These are phyloP conservation scores for Nyctalus aviator DNA, from an alignment of 2,797 vertebrate species.

Conservation along the genomic window DNA sequence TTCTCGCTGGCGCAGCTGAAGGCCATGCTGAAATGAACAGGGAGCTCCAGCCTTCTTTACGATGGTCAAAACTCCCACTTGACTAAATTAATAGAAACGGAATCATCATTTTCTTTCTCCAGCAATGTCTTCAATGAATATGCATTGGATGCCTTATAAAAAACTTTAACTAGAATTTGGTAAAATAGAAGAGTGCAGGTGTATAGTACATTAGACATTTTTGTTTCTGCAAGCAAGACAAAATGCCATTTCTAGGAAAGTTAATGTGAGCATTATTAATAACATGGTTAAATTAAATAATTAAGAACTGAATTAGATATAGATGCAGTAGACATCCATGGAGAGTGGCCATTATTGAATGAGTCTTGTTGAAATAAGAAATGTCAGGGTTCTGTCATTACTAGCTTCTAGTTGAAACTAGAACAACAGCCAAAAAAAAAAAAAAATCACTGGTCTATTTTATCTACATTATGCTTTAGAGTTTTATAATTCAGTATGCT, in stretches of 20 bases:
- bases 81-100: background rate
- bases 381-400: background rate
- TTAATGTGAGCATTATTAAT: background rate
- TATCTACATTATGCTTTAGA: background rate
- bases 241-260: background rate
- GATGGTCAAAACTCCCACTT: background rate
- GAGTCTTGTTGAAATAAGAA: slow-evolving; percentile 16
- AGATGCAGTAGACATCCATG: background rate
- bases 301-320: background rate
- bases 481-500: slow-evolving; percentile 16
- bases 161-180: background rate
- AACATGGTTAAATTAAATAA: background rate
- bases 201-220: background rate
- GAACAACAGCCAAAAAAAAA: background rate
- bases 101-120: background rate
- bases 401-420: background rate
- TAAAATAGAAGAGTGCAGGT: background rate
- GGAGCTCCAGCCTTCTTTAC: background rate
- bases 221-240: slow-evolving; percentile 2
- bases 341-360: background rate
- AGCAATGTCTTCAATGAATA: background rate
- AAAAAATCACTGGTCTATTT: background rate
- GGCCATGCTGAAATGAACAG: background rate
- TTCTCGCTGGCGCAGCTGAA: background rate
- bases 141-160: background rate